Evolutionary conservation across 2,797 vertebrate species (phyloP).

Genomic region (Centropyge bicolor): DNA sequence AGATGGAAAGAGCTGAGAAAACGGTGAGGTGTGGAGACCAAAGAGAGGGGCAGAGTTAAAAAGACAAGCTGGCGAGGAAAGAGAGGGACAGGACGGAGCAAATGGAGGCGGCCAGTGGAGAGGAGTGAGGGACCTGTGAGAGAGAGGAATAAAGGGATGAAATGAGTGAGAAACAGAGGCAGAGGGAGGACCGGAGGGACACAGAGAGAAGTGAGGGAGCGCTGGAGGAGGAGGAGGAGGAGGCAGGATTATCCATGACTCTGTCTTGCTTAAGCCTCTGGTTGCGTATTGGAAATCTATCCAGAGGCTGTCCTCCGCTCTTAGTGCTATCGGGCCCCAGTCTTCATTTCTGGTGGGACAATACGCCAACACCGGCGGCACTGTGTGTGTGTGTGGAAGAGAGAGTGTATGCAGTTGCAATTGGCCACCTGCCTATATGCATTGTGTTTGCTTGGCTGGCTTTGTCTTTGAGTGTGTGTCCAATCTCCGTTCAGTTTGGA

Average conservation of each 20-base stretch:
- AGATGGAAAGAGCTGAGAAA: conserved; percentile 13
- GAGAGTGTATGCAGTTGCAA: conserved; percentile 35
- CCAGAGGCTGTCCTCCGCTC: conserved; percentile 75
- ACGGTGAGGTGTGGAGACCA: neutral
- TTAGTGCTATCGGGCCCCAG: conserved; percentile 65
- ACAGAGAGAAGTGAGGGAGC: conserved; percentile 36
- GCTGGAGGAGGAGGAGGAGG: conserved; percentile 48
- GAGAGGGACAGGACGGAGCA: conserved; percentile 31
- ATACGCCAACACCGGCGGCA: conserved; percentile 40
- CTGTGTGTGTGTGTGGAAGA: conserved; percentile 33
- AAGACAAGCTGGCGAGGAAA: conserved; percentile 19
- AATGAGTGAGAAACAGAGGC: conserved; percentile 28
- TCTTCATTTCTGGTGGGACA: conserved; percentile 74
- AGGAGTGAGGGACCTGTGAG: conserved; percentile 22
- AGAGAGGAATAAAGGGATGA: conserved; percentile 51
- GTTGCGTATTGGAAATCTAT: conserved; percentile 82
- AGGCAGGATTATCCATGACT: conserved; percentile 75
- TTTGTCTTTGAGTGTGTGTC: conserved; percentile 44
- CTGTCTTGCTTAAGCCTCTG: conserved; percentile 79
- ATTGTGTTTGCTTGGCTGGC: conserved; percentile 61
- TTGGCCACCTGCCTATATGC: conserved; percentile 56
- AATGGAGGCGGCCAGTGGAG: conserved; percentile 30
- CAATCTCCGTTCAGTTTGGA: conserved; percentile 34
- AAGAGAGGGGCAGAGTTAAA: conserved; percentile 12
- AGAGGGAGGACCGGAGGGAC: conserved; percentile 31